Percentiles rank a stretch among this genome's conserved stretches.
Conservation (phyloP, 2,113 vertebrate species). For the Rana temporaria region DNA sequence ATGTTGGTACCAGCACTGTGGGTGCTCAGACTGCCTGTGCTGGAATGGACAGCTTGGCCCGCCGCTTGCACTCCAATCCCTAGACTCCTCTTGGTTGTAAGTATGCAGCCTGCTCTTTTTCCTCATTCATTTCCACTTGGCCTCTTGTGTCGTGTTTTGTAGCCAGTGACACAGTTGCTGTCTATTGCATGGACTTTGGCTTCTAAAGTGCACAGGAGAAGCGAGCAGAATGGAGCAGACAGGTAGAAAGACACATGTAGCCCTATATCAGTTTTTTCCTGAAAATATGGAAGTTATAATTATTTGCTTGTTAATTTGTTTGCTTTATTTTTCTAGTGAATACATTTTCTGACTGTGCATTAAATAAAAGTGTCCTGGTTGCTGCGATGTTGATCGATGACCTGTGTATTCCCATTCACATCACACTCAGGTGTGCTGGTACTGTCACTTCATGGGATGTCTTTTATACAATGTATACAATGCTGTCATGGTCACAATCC, state of each 20-base stretch:
- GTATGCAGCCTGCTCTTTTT: not conserved
- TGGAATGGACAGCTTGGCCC: not conserved
- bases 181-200: too few relatives aligned
- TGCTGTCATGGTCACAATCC: too few relatives aligned
- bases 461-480: too few relatives aligned
- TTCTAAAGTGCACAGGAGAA: conserved; percentile 27
- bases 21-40: conserved; percentile 5
- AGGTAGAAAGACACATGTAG: conserved; percentile 48
- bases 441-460: too few relatives aligned
- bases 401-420: too few relatives aligned
- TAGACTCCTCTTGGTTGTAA: not conserved
- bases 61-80: not conserved
- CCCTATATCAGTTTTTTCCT: conserved; percentile 21
- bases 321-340: too few relatives aligned
- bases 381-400: too few relatives aligned
- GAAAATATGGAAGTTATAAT: too few relatives aligned
- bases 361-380: too few relatives aligned
- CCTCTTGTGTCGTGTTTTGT: not conserved
- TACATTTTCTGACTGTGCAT: too few relatives aligned
- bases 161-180: not conserved
- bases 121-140: not conserved
- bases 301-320: too few relatives aligned
- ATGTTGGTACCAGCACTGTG: conserved; percentile 43
- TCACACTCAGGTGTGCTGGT: too few relatives aligned
- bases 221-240: conserved; percentile 48